Base-by-base conservation (phyloP, 1,140 invertebrate genomes). In the Sycobia sp. region DNA sequence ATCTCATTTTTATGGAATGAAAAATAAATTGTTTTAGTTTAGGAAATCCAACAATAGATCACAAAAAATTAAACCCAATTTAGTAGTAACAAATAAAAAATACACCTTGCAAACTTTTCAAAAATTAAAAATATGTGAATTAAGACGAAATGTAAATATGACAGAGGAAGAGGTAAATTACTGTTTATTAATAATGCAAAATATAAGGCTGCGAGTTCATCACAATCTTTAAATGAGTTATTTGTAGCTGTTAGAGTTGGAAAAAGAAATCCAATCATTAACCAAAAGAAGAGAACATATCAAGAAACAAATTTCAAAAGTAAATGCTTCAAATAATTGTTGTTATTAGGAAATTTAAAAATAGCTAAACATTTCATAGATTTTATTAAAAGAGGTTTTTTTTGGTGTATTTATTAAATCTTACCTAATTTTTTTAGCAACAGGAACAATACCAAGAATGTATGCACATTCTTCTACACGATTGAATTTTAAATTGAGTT, bases 161-260 rank as follows among this genome's bases (percentile, higher is more conserved):
- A 67, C 58, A 7, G 64, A 72, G 41, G 23, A 58, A 3, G 69
- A 72, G 68, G 68, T 71, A 62, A 55, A 56, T 58, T 60, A 50
- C 49, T 54, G 49, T 61, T 62, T 50, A 10, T 54, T 58, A 58
- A 54, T 50, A 50, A 36, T 16, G 8, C n/a, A 34, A 18, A 25
- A 60, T 14, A 16, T 20, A 34, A 41, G 27, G 27, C 9, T 54
- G 23, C 43, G n/a, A 46, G 25, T 22, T 47, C 18, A 38, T 25
- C 14, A 22, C 32, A 39, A 32, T 39, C 38, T 59, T 39, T n/a
- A n/a, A n/a, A n/a, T n/a, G n/a, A n/a, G 51, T 49, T 8, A 4
- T 2, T 59, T 64, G 25, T 36, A 67, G 60, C 27, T 67, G 4
- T 1, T 4, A 3, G 23, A 47, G 41, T 22, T 67, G n/a, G 58